phyloP scores from a whole-genome alignment of 2,888 invertebrate genomes.

The Neoaliturus tenellus region DNA sequence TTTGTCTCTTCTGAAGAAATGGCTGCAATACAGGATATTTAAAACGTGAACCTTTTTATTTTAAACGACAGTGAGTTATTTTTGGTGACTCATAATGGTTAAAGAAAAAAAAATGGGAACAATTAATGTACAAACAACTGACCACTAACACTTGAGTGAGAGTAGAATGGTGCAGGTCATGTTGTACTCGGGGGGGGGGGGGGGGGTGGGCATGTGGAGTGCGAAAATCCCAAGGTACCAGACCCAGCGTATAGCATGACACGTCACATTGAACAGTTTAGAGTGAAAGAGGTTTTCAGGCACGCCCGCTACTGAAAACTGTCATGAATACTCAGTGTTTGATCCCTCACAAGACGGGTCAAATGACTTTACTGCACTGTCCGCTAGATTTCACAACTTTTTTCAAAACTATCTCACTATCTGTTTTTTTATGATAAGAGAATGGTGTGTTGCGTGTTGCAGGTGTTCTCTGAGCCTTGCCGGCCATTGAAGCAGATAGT shows the following conservation, averaged over 20 bases:
- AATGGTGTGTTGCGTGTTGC: neutral
- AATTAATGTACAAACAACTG: neutral
- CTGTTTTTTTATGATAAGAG: neutral
- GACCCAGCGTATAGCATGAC: too few species aligned
- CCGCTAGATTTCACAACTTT: neutral
- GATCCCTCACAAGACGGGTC: neutral
- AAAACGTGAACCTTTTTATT: neutral
- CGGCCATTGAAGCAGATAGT: constrained; percentile 38
- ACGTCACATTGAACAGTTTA: too few species aligned
- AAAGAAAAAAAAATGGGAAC: neutral
- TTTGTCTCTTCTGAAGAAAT: neutral
- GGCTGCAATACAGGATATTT: neutral
- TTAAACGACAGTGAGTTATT: constrained; percentile 7
- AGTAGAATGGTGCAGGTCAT: too few species aligned
- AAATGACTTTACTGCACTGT: constrained; percentile 68
- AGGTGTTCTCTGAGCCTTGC: constrained; percentile 39
- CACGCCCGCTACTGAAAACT: too few species aligned
- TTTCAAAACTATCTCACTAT: neutral
- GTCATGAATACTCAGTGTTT: too few species aligned
- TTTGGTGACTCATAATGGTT: neutral
- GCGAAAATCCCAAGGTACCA: too few species aligned
- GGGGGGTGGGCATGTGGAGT: too few species aligned
- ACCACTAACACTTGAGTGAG: too few species aligned
- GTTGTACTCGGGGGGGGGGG: too few species aligned
- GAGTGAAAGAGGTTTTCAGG: too few species aligned